Evolutionary conservation across 2,113 vertebrate species (phyloP), one percentile per base, ranked within the genome.

Genomic region (Blennius ocellaris): DNA sequence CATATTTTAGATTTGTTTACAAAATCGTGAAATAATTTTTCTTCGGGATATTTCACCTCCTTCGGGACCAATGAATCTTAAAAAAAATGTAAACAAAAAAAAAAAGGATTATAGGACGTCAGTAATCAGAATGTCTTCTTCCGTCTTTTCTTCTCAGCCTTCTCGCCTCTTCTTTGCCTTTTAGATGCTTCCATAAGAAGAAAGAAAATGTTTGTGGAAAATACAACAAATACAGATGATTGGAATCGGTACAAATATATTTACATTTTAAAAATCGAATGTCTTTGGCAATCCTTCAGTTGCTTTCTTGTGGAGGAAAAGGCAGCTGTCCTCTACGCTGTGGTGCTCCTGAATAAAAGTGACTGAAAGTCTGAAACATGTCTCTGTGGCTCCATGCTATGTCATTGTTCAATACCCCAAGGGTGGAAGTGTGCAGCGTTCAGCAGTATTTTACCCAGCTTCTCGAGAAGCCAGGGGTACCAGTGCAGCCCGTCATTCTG

Each of bases 401-500:
- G 77, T 95, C 93, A 1, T 64, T 78, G 69, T 78, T 94, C 90
- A 44, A 94, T 38, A 39, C 93, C 96, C 93, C 93, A 93, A 0
- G 96, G 95, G 85, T 99, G 97, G 86, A 99, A 99, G 73, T 94
- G 96, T 76, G 92, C 92, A 0, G 94, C 89, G 68, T 94, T 94
- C 80, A 99, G 92, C 53, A 99, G 81, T 68, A 90, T 83, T 70
- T 75, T 90, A 73, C 97, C 97, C 41, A 98, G 85, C 84, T 69
- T 93, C 89, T 97, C 95, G 14, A 99, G 95, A 80, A 96, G 90
- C 86, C 89, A 80, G 5, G 97, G 94, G 90, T 98, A 99, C 97
- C 98, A 99, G 92, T 98, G 98, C 68, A 98, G 72, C 0, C 98
- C 97, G 0, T 95, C 89, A 3, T 48, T 93, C 45, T 93, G 94